Base-by-base conservation (phyloP, 2,888 invertebrate genomes). In the Alloplasta piceator region DNA sequence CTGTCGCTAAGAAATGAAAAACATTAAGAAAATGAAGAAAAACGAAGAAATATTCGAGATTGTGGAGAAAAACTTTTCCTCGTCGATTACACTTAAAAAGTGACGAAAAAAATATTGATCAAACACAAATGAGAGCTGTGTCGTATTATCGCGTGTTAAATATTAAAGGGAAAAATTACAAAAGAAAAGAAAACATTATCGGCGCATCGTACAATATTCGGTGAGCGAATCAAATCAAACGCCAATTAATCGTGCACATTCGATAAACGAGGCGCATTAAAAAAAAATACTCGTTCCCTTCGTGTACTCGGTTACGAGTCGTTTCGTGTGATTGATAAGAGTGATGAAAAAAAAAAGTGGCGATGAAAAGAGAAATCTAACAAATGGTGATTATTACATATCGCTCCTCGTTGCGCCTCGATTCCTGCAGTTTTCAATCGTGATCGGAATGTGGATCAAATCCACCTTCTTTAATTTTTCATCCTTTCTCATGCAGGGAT, bases 381-480 rank as follows among this genome's bases (percentile, higher is more conserved):
- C 16, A 61, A 82, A 72, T 81, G 74, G 48, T 78, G 74, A 78
- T 56, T 75, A 78, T 66, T 39, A 82, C 82, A 78, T 82, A 82
- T 82, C 82, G 82, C 60, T 78, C 71, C 78, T 75, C 71, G 78
- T 82, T 75, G 72, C 67, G 75, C 78, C 52, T 68, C 78, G 67
- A 78, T 82, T 63, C 38, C 75, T 67, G 66, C 81, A 68, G 73
- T 81, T 81, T 79, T 71, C 78, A 82, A 3, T 75, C 71, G 70
- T 78, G 60, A 68, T 66, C 3, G 26, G 26, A 26, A 26, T 26
- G 26, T 26, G 26, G 26, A 26, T 26, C 3, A 26, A 26, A 26
- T 26, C 26, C 1, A 26, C 26, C 26, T 26, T 3, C 26, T 26
- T 26, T 26, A 1, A 26, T 2, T 26, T 26, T 26, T 26, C 26